Evolutionary conservation across 2,888 invertebrate species (phyloP).

Genomic region (Scelioninae gen. 1): DNA sequence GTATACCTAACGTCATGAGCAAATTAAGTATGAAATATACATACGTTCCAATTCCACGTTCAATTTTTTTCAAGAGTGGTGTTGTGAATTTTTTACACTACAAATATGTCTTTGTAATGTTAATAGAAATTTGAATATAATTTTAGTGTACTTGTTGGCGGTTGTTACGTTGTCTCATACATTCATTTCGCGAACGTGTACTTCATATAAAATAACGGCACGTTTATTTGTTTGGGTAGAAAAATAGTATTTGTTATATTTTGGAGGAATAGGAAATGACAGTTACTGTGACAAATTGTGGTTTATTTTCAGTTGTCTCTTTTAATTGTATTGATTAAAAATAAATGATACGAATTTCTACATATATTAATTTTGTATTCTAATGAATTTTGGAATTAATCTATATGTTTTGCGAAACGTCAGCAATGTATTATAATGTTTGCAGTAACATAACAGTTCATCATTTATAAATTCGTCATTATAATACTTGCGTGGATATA

Average conservation of each 20-base stretch:
- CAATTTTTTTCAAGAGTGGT: neutral
- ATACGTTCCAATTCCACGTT: too few relatives aligned
- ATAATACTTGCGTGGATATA: too few relatives aligned
- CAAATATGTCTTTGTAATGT: neutral
- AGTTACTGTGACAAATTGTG: neutral
- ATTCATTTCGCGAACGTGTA: slow-evolving; percentile 6
- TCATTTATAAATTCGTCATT: too few relatives aligned
- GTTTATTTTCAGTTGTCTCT: neutral
- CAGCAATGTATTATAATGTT: too few relatives aligned
- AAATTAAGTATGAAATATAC: too few relatives aligned
- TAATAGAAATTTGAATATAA: neutral
- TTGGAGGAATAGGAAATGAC: neutral
- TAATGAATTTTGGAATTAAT: too few relatives aligned
- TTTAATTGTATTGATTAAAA: slow-evolving; percentile 1
- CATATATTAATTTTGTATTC: too few relatives aligned
- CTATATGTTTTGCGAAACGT: too few relatives aligned
- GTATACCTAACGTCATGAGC: too few relatives aligned
- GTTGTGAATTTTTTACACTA: neutral
- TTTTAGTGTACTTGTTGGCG: neutral
- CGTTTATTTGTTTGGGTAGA: neutral
- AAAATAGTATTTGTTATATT: neutral
- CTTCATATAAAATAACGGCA: neutral
- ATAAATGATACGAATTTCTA: neutral
- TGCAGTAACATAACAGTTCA: too few relatives aligned
- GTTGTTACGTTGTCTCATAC: neutral